Conservation (phyloP, 2,113 vertebrate genomes). For the Onychorhynchus coronatus region DNA sequence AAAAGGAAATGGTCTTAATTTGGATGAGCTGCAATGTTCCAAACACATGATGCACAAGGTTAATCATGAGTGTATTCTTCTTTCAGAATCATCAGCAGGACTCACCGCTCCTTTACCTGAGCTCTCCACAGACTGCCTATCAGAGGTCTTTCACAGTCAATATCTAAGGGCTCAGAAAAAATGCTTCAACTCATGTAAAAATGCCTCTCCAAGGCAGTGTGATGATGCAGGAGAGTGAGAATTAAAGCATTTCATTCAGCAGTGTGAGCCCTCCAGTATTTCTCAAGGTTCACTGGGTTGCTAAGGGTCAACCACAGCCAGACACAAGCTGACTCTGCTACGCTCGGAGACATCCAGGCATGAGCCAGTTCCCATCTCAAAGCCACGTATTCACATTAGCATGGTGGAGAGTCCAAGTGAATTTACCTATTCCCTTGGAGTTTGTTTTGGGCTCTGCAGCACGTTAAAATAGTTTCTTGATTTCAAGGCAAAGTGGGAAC, state of each 20-base stretch:
- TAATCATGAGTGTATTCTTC: background rate
- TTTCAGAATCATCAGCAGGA: background rate
- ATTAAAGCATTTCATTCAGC: conserved; percentile 13
- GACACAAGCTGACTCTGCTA: conserved; percentile 53
- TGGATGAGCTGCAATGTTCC: background rate
- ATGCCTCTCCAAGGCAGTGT: background rate
- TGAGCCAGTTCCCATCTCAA: conserved; percentile 32
- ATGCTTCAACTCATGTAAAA: background rate
- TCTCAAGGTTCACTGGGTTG: conserved; percentile 58
- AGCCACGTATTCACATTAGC: conserved; percentile 45
- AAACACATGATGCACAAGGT: background rate
- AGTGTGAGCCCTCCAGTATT: conserved; percentile 49
- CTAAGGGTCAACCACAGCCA: conserved; percentile 59
- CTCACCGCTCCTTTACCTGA: background rate
- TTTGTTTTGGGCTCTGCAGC: background rate
- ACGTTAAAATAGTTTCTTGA: background rate
- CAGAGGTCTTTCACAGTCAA: background rate
- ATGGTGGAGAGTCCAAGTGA: conserved; percentile 18
- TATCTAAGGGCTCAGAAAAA: background rate
- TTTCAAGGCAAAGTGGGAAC: conserved; percentile 21
- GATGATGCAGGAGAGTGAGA: conserved; percentile 30
- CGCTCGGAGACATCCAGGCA: conserved; percentile 35
- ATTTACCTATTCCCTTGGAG: conserved; percentile 23
- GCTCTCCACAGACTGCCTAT: background rate
- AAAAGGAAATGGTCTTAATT: background rate